Percentiles rank a stretch among this genome's conserved stretches.
Conservation (phyloP, 2,797 vertebrate species). For the Artibeus jamaicensis region DNA sequence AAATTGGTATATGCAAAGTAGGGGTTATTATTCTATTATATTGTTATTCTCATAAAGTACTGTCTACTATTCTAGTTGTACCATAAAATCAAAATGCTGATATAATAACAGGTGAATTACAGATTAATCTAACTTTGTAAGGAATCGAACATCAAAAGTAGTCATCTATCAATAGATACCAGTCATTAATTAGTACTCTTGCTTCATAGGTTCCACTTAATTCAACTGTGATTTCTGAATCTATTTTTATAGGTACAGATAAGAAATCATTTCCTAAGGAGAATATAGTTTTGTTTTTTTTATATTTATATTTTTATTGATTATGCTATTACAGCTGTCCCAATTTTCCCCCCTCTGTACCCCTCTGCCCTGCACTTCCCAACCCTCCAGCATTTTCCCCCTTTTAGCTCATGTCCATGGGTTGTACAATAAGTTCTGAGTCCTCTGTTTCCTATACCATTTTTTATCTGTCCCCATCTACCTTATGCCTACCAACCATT, state of each 20-base stretch:
- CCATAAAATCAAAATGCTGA: background rate
- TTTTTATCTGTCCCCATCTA: too few relatives aligned
- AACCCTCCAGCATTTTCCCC: too few relatives aligned
- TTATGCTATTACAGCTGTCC: too few relatives aligned
- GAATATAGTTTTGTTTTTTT: background rate
- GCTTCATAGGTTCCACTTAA: background rate
- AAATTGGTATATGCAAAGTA: background rate
- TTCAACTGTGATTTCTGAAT: background rate
- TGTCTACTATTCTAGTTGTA: background rate
- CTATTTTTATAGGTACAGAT: background rate
- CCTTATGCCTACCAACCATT: too few relatives aligned
- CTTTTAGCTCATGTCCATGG: too few relatives aligned
- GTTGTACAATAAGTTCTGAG: too few relatives aligned
- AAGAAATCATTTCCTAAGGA: constrained; percentile 1
- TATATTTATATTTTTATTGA: too few relatives aligned
- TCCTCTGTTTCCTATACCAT: too few relatives aligned
- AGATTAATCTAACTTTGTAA: background rate
- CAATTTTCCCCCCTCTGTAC: too few relatives aligned
- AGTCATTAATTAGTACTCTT: background rate
- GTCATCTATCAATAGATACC: background rate
- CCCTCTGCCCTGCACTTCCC: too few relatives aligned
- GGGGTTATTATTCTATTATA: background rate
- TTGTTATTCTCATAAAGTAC: background rate
- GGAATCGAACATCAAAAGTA: background rate
- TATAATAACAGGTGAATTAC: background rate